phyloP scores from a whole-genome alignment of 2,113 vertebrate genomes.

The Notechis scutatus region DNA sequence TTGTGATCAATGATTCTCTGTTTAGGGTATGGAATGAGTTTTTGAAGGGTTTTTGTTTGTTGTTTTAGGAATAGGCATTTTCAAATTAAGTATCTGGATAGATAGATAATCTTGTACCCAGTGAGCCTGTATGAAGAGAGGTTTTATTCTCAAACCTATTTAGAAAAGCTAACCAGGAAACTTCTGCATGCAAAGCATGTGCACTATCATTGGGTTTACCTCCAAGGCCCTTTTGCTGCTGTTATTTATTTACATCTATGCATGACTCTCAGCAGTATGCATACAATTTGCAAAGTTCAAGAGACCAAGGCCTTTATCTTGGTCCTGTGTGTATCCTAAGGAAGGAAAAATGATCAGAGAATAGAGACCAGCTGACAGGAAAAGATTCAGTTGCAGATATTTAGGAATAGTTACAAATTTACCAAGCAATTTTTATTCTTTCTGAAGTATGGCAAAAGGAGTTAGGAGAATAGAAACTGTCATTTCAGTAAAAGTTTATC shows the following conservation, averaged over 20 bases:
- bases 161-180: not conserved
- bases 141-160: not conserved
- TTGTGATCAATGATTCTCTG: not conserved
- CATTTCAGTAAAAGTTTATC: not conserved
- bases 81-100: not conserved
- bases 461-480: not conserved
- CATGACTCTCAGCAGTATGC: not conserved
- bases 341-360: not conserved
- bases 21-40: not conserved
- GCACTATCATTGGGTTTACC: not conserved
- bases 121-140: not conserved
- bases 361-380: not conserved
- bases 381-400: not conserved
- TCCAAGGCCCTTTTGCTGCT: not conserved
- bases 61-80: not conserved
- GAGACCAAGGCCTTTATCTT: not conserved
- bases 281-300: not conserved
- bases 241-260: not conserved
- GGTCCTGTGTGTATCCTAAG: not conserved
- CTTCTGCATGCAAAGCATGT: not conserved
- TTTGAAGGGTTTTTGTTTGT: not conserved
- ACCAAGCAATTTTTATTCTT: not conserved
- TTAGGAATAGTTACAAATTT: not conserved
- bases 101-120: not conserved
- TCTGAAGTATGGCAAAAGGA: not conserved